A percentile compares a stretch with the other conserved stretches of the same genome.
These are phyloP conservation scores for Neogale vison DNA, from an alignment of 2,113 vertebrate genomes.

Conservation along the genomic window DNA sequence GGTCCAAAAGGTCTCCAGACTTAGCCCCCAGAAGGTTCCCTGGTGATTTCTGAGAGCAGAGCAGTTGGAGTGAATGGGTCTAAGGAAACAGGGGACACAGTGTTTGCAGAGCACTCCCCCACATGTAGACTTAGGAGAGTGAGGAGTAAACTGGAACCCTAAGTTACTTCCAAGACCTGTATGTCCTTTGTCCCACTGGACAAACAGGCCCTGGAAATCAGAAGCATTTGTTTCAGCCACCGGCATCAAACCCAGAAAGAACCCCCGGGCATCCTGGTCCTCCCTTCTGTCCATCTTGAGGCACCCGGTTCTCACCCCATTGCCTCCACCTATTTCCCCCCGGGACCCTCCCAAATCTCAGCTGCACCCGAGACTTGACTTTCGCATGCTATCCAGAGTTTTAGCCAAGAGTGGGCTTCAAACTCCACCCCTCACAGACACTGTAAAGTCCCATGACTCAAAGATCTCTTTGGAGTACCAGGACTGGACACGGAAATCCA, in stretches of 20 bases:
- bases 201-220: neutral
- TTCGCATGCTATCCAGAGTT: neutral
- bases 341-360: neutral
- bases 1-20: neutral
- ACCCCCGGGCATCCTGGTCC: rapidly evolving
- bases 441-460: neutral
- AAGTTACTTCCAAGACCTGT: neutral
- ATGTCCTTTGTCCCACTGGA: neutral
- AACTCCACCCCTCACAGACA: neutral
- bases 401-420: neutral
- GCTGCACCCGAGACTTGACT: neutral
- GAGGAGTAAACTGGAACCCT: neutral
- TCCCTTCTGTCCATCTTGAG: neutral
- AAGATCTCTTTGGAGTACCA: neutral
- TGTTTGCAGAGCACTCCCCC: neutral
- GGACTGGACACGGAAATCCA: neutral
- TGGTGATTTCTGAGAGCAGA: neutral
- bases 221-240: neutral
- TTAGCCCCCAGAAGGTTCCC: neutral
- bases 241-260: neutral
- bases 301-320: neutral
- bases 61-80: neutral
- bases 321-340: neutral
- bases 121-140: neutral
- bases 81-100: neutral